Conservation (phyloP, 53 echinoderm and acorn worm genomes). For the Mesocentrotus franciscanus region DNA sequence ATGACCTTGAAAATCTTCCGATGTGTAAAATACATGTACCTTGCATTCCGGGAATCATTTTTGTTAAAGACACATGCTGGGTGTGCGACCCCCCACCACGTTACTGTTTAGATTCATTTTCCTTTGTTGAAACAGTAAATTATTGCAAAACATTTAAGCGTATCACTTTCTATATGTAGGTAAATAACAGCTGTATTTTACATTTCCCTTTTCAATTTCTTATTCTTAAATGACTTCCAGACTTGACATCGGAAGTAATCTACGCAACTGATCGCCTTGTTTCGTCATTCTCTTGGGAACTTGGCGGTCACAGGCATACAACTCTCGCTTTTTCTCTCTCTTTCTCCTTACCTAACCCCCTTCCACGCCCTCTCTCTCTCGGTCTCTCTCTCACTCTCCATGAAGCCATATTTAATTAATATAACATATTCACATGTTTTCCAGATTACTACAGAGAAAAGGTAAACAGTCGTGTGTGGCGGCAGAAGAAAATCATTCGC, state of each 20-base stretch:
- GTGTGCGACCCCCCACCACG: not conserved
- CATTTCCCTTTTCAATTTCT: conserved; percentile 5
- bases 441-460: not conserved
- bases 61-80: no score
- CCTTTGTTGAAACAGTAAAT: not conserved
- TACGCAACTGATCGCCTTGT: not conserved
- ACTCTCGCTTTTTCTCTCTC: not conserved
- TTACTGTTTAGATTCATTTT: not conserved
- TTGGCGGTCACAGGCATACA: not conserved
- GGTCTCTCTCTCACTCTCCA: not conserved
- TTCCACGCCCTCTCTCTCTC: not conserved
- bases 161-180: not conserved
- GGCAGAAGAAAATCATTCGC: not conserved
- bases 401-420: not conserved
- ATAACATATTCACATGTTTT: not conserved
- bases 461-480: not conserved
- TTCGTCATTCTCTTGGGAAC: conserved; percentile 1
- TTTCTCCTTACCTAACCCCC: not conserved
- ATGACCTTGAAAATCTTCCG: not conserved
- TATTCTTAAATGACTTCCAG: conserved; percentile 20
- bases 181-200: not conserved
- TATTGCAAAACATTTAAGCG: not conserved
- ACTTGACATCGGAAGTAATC: conserved; percentile 38
- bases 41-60: no score
- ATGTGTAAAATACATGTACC: no score